phyloP scores from a whole-genome alignment of 2,113 vertebrate genomes.

The Triplophysa rosa region DNA sequence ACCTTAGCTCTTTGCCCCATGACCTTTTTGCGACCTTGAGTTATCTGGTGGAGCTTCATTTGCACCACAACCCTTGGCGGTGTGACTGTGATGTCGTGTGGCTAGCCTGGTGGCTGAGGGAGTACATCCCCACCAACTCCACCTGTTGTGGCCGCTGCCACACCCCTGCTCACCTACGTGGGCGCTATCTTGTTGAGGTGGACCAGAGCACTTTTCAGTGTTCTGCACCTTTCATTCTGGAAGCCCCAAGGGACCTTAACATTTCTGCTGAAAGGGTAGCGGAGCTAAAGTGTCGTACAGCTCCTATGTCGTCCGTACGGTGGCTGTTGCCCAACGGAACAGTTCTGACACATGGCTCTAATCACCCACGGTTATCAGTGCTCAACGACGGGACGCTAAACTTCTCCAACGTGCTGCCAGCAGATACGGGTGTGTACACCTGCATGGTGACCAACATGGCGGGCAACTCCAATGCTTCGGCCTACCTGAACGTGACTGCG shows the following conservation, averaged over 20 bases:
- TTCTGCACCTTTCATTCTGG: constrained; percentile 93
- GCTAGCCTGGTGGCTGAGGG: constrained; percentile 95
- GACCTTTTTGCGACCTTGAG: constrained; percentile 94
- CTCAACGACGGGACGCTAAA: constrained; percentile 94
- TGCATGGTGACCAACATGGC: constrained; percentile 99
- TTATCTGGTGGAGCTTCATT: constrained; percentile 93
- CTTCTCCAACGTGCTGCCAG: constrained; percentile 89
- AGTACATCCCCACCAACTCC: constrained; percentile 96
- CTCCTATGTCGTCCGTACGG: constrained; percentile 91
- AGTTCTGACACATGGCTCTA: constrained; percentile 90
- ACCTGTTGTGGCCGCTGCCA: constrained; percentile 97
- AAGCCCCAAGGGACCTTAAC: constrained; percentile 91
- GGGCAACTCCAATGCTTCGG: constrained; percentile 94
- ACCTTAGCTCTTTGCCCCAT: constrained; percentile 93
- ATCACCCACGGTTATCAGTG: constrained; percentile 88
- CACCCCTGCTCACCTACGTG: constrained; percentile 87
- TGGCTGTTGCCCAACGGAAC: constrained; percentile 95
- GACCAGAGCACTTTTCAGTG: constrained; percentile 93
- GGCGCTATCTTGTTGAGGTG: constrained; percentile 91
- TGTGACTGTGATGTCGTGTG: constrained; percentile 97
- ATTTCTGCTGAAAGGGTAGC: constrained; percentile 93
- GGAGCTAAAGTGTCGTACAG: constrained; percentile 91
- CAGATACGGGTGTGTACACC: constrained; percentile 91
- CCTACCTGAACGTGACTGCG: constrained; percentile 94
- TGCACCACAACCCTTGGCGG: constrained; percentile 98